A percentile compares a stretch with the other conserved stretches of the same genome.
These are phyloP conservation scores for Periphyllus acericola DNA, from an alignment of 2,888 invertebrate species.

Conservation along the genomic window DNA sequence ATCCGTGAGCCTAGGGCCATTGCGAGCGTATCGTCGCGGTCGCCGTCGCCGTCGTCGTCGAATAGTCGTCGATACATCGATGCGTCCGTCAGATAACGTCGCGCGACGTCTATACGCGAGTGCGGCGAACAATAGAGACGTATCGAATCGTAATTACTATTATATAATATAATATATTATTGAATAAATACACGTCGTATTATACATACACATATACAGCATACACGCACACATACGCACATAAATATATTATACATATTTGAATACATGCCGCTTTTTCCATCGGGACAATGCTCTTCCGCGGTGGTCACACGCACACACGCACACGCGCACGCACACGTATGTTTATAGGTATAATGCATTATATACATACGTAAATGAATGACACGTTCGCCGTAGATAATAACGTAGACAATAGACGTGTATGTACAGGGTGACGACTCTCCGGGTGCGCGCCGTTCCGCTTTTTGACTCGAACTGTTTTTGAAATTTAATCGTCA, in stretches of 20 bases:
- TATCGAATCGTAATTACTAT: constrained; percentile 48
- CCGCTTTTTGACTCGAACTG: too few relatives aligned
- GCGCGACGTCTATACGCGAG: background rate
- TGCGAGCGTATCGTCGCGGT: too few relatives aligned
- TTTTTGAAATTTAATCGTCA: too few relatives aligned
- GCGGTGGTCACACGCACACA: background rate
- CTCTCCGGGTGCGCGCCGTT: too few relatives aligned
- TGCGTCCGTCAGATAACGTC: constrained; percentile 35
- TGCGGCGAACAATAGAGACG: constrained; percentile 46
- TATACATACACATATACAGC: background rate
- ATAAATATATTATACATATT: background rate
- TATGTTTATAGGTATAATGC: background rate
- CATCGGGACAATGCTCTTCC: constrained; percentile 31
- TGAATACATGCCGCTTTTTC: background rate
- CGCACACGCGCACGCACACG: background rate
- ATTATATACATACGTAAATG: background rate
- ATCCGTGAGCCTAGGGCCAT: too few relatives aligned
- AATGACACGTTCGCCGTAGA: background rate
- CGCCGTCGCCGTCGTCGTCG: background rate
- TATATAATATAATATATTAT: constrained; percentile 10
- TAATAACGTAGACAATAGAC: background rate
- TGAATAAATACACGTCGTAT: constrained; percentile 34
- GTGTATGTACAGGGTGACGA: too few relatives aligned
- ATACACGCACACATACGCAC: background rate
- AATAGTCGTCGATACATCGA: background rate